A percentile compares a stretch with the other conserved stretches of the same genome.
These are phyloP conservation scores for Polymixis lichenea DNA, from an alignment of 2,888 invertebrate species.

Conservation along the genomic window DNA sequence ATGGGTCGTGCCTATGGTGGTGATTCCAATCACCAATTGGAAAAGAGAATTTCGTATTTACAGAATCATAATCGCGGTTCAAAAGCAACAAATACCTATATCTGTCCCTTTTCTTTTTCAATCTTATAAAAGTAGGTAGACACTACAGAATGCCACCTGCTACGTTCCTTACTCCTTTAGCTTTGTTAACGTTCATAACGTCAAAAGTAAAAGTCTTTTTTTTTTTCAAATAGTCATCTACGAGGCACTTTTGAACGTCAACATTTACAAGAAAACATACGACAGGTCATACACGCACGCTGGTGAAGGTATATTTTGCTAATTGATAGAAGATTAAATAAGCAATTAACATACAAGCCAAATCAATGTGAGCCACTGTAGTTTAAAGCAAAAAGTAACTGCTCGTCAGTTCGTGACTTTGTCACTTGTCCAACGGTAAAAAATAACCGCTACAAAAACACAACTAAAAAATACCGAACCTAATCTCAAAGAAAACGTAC, in stretches of 20 bases:
- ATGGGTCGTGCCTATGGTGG: neutral
- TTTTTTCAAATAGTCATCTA: too few species aligned
- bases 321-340: neutral
- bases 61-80: neutral
- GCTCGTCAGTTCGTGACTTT: neutral
- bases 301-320: too few species aligned
- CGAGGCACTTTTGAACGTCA: too few species aligned
- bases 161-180: neutral
- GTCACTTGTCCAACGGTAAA: neutral
- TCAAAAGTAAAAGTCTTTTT: too few species aligned
- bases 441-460: constrained; percentile 4
- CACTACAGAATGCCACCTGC: neutral
- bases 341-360: neutral
- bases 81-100: neutral
- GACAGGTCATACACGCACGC: too few species aligned
- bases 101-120: neutral
- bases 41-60: neutral
- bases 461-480: constrained; percentile 41
- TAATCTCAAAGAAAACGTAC: constrained; percentile 30
- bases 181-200: neutral
- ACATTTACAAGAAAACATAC: too few species aligned
- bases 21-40: too few species aligned
- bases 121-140: neutral
- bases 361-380: neutral
- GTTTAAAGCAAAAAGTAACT: neutral